Conservation (phyloP, 64 coral and sea anemone species). For the Pachyseris speciosa region DNA sequence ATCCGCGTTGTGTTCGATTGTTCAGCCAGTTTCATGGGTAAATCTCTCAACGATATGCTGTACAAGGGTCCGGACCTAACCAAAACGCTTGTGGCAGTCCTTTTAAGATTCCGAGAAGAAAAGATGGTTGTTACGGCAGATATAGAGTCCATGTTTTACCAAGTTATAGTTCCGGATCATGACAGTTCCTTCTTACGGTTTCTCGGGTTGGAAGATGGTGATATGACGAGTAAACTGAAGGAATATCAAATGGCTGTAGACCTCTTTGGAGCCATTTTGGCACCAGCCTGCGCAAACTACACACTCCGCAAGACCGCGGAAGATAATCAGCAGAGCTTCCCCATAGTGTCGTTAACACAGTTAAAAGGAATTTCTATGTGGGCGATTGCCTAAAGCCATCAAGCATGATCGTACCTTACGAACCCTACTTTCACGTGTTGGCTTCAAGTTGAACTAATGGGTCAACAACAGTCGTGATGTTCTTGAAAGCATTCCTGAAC, state of each 20-base stretch:
- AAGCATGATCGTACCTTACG: conserved; percentile 21
- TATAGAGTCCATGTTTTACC: conserved; percentile 57
- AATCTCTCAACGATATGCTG: conserved; percentile 47
- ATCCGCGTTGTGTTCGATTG: conserved; percentile 58
- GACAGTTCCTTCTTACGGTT: conserved; percentile 41
- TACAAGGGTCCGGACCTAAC: conserved; percentile 61
- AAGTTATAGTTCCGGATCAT: conserved; percentile 32
- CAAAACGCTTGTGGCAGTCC: conserved; percentile 42
- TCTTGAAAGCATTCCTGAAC: conserved; percentile 24
- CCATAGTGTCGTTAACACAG: neutral
- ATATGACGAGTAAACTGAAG: neutral
- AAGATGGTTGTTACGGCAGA: conserved; percentile 54
- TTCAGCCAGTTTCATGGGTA: conserved; percentile 42
- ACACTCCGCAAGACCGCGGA: conserved; percentile 40
- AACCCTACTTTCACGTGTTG: conserved; percentile 32
- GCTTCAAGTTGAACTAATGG: conserved; percentile 70
- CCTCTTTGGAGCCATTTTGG: conserved; percentile 46
- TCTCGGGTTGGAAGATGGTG: conserved; percentile 56
- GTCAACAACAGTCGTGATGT: conserved; percentile 57
- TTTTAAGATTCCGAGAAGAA: conserved; percentile 44
- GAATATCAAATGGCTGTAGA: conserved; percentile 30
- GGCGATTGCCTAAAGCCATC: conserved; percentile 37
- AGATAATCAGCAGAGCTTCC: conserved; percentile 24
- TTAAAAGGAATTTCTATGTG: conserved; percentile 61
- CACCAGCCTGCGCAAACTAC: conserved; percentile 68